phyloP scores from a whole-genome alignment of 1,140 invertebrate species.

The Ylistrum balloti region DNA sequence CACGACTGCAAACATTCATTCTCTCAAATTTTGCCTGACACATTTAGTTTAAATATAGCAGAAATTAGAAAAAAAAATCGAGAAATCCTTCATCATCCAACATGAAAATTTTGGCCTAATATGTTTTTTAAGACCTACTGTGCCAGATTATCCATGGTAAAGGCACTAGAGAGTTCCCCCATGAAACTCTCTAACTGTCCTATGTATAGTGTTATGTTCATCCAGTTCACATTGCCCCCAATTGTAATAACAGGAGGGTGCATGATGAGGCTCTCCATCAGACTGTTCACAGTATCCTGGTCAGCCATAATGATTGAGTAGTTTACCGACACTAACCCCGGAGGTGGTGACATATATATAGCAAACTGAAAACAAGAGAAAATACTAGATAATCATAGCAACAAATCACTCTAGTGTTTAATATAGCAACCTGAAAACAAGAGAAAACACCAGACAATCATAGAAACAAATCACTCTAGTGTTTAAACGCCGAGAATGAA shows the following conservation, averaged over 20 bases:
- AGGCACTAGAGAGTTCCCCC: constrained; percentile 37
- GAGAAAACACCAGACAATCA: no score
- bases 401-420: no score
- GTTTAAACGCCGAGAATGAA: no score
- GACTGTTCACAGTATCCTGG: not conserved
- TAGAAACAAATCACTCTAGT: no score
- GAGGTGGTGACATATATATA: not conserved
- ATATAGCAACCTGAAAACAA: no score
- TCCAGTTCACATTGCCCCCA: constrained; percentile 52
- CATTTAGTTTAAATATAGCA: no score
- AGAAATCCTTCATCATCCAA: no score
- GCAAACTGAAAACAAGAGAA: not conserved
- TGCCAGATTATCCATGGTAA: not conserved
- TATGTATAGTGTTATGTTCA: constrained; percentile 55
- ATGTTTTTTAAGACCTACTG: not conserved
- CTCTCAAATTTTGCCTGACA: no score
- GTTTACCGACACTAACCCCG: not conserved
- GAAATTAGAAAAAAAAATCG: no score
- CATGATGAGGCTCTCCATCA: constrained; percentile 48
- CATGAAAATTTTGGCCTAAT: no score
- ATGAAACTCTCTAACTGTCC: constrained; percentile 54
- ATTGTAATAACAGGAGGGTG: constrained; percentile 57
- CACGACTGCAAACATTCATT: no score
- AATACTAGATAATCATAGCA: no score
- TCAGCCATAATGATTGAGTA: constrained; percentile 16